phyloP scores from a whole-genome alignment of 92 coral and sea anemone genomes.

The Porites rus region DNA sequence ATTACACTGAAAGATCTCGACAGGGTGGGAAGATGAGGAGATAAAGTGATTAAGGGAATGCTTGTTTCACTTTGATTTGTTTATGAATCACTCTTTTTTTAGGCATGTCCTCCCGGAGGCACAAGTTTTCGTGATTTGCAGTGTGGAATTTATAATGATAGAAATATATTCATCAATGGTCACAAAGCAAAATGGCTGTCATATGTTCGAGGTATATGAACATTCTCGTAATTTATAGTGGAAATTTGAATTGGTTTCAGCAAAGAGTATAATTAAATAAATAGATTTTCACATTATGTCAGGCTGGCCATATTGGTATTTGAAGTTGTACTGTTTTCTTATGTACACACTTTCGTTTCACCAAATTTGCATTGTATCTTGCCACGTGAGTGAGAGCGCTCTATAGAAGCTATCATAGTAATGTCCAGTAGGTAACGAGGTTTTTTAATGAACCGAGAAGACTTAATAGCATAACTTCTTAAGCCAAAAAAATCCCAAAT shows the following conservation, averaged over 20 bases:
- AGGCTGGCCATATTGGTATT: no score
- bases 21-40: no score
- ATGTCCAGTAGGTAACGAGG: not conserved
- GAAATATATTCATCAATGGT: conserved; percentile 63
- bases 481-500: no score
- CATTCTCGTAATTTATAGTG: not conserved
- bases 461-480: no score
- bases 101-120: conserved; percentile 73
- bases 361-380: not conserved
- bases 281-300: no score
- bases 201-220: conserved; percentile 64
- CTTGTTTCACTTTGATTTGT: no score
- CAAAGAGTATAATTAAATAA: not conserved
- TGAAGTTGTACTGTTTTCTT: not conserved
- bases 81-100: not conserved
- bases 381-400: not conserved
- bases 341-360: not conserved
- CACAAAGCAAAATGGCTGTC: conserved; percentile 71
- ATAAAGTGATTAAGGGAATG: no score
- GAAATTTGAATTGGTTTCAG: not conserved
- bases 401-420: no score
- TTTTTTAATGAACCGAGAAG: no score
- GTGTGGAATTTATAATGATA: conserved; percentile 66
- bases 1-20: no score
- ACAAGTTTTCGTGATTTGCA: conserved; percentile 79